phyloP scores from a whole-genome alignment of 2,113 vertebrate species.

The Arvicanthis niloticus region DNA sequence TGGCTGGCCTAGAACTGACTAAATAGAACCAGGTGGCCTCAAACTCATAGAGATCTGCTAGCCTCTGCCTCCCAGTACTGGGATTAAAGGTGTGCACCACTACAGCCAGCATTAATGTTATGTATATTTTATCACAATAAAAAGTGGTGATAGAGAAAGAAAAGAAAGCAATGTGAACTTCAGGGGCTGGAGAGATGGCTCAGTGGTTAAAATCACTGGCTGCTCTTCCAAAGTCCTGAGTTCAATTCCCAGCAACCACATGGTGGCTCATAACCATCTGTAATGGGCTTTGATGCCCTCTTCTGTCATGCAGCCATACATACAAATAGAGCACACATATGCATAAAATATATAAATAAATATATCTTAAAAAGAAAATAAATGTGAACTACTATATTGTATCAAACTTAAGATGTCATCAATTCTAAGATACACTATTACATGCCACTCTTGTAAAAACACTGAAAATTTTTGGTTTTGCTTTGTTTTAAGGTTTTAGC shows the following conservation, averaged over 20 bases:
- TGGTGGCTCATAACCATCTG: not conserved
- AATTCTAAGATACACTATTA: not conserved
- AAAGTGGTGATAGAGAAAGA: not conserved
- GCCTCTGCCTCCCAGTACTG: not conserved
- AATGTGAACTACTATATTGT: not conserved
- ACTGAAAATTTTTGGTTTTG: not conserved
- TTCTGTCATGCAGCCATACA: not conserved
- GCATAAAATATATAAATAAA: not conserved
- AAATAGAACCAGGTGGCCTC: not conserved
- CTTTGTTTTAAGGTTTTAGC: not conserved
- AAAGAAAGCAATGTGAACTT: not conserved
- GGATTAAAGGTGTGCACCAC: not conserved
- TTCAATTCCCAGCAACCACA: not conserved
- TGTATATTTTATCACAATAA: not conserved
- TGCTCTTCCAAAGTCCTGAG: no score
- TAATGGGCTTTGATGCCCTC: not conserved
- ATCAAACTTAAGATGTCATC: not conserved
- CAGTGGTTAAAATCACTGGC: no score
- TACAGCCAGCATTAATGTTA: not conserved
- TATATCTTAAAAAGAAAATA: not conserved
- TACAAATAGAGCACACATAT: not conserved
- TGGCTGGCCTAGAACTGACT: not conserved
- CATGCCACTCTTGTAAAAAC: not conserved
- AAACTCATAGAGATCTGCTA: not conserved
- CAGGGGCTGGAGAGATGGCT: no score